Evolutionary conservation across 2,888 invertebrate species (phyloP).

Genomic region (Meiosimyza decipiens): DNA sequence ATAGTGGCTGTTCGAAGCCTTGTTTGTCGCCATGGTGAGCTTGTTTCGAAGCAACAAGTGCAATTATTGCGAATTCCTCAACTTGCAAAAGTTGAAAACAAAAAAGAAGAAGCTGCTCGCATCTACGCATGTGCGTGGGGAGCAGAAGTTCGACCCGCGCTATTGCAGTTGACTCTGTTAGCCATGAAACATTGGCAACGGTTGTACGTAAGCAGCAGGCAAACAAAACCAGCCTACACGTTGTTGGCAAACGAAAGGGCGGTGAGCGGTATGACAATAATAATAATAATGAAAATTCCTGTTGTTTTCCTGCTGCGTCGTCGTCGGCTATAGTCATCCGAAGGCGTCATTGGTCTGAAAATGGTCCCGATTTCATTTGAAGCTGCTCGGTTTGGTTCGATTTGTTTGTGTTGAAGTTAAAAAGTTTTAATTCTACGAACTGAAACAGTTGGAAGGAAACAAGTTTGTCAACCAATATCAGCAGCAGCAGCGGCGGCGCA

Average conservation of each 20-base stretch:
- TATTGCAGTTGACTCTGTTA: no score
- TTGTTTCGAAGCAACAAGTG: conserved; percentile 46
- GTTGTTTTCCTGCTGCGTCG: conserved; percentile 40
- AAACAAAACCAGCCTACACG: neutral
- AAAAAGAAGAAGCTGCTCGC: conserved; percentile 30
- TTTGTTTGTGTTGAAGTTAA: conserved; percentile 23
- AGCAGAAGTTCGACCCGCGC: conserved; percentile 24
- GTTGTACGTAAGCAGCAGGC: neutral
- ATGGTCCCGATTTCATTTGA: conserved; percentile 21
- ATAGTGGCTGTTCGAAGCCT: conserved; percentile 31
- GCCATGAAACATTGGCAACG: conserved; percentile 4
- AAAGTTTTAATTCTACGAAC: conserved; percentile 42
- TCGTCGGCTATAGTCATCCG: neutral
- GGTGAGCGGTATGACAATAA: conserved; percentile 31
- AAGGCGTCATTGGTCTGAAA: conserved; percentile 21
- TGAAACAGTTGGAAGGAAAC: conserved; percentile 32
- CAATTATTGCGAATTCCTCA: conserved; percentile 45
- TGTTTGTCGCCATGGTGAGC: conserved; percentile 34
- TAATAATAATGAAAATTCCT: conserved; percentile 43
- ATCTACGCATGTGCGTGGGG: conserved; percentile 46
- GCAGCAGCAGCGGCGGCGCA: neutral
- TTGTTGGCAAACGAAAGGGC: conserved; percentile 22
- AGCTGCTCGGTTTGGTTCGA: neutral
- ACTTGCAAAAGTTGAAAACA: neutral
- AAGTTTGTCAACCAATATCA: conserved; percentile 32